Evolutionary conservation across 2,888 invertebrate species (phyloP), one percentile per base, ranked within the genome.

Genomic region (Acrocyrtus sp.): DNA sequence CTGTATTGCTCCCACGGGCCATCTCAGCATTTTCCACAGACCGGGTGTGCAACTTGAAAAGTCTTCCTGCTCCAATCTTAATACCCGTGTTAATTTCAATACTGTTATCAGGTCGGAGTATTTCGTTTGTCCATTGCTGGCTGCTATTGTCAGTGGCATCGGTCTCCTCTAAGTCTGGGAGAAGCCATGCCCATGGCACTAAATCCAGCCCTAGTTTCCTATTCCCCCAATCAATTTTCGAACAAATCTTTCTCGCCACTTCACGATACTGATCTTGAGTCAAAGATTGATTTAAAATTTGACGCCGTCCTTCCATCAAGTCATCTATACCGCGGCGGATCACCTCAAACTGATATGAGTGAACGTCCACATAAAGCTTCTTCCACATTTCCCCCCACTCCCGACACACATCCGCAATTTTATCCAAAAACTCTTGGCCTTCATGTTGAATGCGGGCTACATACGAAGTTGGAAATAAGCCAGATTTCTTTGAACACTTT

Each of bases 381-480:
- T 95, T 95, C 96, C 96, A 96, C 78, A 95, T 91, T 79, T 92
- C 88, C 17, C 92, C 93, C 97, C 97, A 97, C 89, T 97, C 97
- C 83, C 95, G 87, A 50, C 96, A 86, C 0, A 96, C 96, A 77
- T 93, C 90, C 0, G 95, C 93, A 62, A 96, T 94, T 86, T 97
- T 75, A 21, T 75, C 75, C 17, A 75, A 47, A 27, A 75, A 72
- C 6, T 62, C 57, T 39, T 61, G 53, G 22, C 56, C 72, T 43
- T 75, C 75, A 50, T 72, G 72, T 15, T 63, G 62, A n/a, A 68
- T 45, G 12, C 45, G 48, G n/a, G 57, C 72, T 6, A 72, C 67
- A 48, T 75, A 63, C 2, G 62, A 57, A 0, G 54, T 72, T 3
- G 75, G 75, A 54, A 75, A 75, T 21, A 75, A 17, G 0, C 75